Conservation (phyloP, 1,140 invertebrate species). For the Nylanderia fulva region DNA sequence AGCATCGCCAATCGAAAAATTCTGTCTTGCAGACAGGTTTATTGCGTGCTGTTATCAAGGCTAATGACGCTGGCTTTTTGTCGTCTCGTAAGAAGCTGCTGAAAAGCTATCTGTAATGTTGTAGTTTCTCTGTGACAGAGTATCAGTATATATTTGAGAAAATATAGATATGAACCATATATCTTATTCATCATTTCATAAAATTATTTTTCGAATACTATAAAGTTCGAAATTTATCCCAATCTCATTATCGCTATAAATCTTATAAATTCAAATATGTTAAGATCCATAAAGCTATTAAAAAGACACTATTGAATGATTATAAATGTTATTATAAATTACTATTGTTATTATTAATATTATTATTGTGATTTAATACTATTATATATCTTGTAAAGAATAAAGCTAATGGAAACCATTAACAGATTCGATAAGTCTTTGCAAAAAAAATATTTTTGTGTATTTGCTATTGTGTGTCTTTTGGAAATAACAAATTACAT, state of each 20-base stretch:
- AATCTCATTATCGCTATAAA: slow-evolving; percentile 10
- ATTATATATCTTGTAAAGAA: not conserved
- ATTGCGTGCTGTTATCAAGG: slow-evolving; percentile 56
- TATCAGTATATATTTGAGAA: not conserved
- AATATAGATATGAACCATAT: not conserved
- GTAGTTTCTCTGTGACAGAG: slow-evolving; percentile 5
- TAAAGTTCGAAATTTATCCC: not conserved
- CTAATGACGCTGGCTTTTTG: slow-evolving; percentile 44
- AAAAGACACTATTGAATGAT: not conserved
- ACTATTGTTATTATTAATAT: not conserved
- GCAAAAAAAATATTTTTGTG: not conserved
- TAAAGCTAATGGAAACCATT: not conserved
- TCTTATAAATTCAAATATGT: not conserved
- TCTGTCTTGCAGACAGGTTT: slow-evolving; percentile 43
- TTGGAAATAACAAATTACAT: not conserved
- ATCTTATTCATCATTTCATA: slow-evolving; percentile 7
- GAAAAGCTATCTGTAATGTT: slow-evolving; percentile 19
- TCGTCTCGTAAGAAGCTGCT: slow-evolving; percentile 1
- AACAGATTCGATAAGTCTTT: not conserved
- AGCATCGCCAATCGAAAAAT: slow-evolving; percentile 41
- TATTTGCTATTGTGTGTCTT: not conserved
- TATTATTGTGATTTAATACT: not conserved
- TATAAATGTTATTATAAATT: not conserved
- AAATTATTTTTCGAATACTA: not conserved
- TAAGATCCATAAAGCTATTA: not conserved